Base-by-base conservation (phyloP, 2,888 invertebrate genomes). In the Cybosia mesomella region DNA sequence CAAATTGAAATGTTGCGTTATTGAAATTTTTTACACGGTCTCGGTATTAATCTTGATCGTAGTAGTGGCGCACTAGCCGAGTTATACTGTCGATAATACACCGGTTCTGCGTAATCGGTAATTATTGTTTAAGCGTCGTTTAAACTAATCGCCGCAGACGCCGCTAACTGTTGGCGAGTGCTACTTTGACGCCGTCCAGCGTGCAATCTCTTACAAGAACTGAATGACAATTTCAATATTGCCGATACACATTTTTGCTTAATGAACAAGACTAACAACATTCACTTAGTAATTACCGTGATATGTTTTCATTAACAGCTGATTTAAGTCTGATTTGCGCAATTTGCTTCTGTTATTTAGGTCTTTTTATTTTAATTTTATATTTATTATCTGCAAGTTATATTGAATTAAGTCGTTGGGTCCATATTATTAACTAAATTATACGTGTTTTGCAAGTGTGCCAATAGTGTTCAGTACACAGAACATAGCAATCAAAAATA, bases 121-220 rank as follows among this genome's bases (percentile, higher is more conserved):
- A 93, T 93, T 93, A 92, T 92, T 92, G 92, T 92, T 91, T 87
- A 90, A 91, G 89, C 88, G 89, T 86, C 90, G 88, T 90, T 92
- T 91, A 91, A 91, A 89, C 88, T 92, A 93, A 93, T 92, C 89
- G 85, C 83, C 81, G 78, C 79, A 83, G 87, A 84, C 84, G 87
- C 87, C 84, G 82, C 82, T 85, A 80, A 80, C 76, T 79, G 79
- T 76, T 78, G 67, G 71, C 76, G 80, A 81, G 75, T 83, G 83
- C 84, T 85, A 85, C 81, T 82, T 85, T 82, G 88, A 86, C 87
- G 90, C 89, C 87, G 75, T 80, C 73, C 79, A 79, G 76, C 75
- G 79, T 80, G 87, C 86, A 88, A 86, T 87, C 86, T 85, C 82
- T 82, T 84, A 84, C 85, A 86, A 83, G 85, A 80, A 81, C 79